These are phyloP conservation scores for Chlorops oryzae DNA, from an alignment of 1,140 invertebrate species.

Conservation along the genomic window DNA sequence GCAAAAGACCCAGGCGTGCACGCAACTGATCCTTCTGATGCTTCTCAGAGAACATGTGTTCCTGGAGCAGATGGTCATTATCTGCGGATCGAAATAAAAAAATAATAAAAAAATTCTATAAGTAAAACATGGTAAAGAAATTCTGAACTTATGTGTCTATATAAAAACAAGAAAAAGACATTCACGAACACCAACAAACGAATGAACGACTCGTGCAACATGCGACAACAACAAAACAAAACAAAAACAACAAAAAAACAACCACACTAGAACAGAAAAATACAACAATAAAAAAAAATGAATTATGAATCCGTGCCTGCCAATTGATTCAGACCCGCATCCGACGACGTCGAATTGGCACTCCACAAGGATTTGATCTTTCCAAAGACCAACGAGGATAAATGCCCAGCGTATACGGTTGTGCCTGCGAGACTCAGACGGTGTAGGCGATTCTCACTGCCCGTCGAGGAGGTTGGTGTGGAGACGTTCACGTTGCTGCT, in stretches of 20 bases:
- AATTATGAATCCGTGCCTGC: conserved; percentile 44
- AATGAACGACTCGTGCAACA: too few species aligned
- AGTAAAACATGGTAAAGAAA: background rate
- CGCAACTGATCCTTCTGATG: conserved; percentile 63
- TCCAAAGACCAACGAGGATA: conserved; percentile 71
- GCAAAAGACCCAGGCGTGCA: conserved; percentile 73
- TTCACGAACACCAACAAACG: too few species aligned
- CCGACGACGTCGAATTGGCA: conserved; percentile 61
- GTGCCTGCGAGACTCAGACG: conserved; percentile 42
- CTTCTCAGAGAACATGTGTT: conserved; percentile 25
- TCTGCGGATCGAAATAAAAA: conserved; percentile 18
- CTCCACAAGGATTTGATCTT: conserved; percentile 83
- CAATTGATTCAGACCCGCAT: conserved; percentile 70
- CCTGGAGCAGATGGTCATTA: conserved; percentile 28
- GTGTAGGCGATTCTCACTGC: conserved; percentile 41
- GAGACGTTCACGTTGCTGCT: conserved; percentile 37
- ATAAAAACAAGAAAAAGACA: background rate
- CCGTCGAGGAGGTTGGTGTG: conserved; percentile 30
- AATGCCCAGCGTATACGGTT: conserved; percentile 56
- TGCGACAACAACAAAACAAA: too few species aligned
- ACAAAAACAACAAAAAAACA: too few species aligned
- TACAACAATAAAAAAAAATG: conserved; percentile 1
- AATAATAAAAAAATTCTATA: too few species aligned
- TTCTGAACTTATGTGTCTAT: background rate
- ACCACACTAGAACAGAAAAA: conserved; percentile 5